These are phyloP conservation scores for Varecia variegata DNA, from an alignment of 2,797 vertebrate species.

Conservation along the genomic window DNA sequence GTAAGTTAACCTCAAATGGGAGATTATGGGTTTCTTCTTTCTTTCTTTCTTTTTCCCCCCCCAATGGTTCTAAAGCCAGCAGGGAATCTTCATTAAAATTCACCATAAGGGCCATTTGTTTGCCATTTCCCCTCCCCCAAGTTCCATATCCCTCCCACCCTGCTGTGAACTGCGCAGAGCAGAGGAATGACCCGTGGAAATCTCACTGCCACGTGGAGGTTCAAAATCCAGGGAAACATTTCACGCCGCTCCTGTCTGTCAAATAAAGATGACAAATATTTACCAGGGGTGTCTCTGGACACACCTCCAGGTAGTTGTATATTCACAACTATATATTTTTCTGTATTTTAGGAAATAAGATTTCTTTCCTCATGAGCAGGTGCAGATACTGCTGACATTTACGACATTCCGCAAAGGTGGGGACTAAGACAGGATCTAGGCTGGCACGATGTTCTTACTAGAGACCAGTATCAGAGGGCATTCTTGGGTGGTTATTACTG, in stretches of 20 bases:
- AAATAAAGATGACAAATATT: conserved; percentile 62
- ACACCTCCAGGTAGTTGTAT: conserved; percentile 53
- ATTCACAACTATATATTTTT: conserved; percentile 57
- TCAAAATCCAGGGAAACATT: conserved; percentile 44
- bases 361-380: conserved; percentile 27
- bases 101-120: conserved; percentile 80
- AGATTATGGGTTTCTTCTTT: conserved; percentile 46
- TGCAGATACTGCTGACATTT: conserved; percentile 60
- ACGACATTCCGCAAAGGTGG: conserved; percentile 40
- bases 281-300: not conserved
- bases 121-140: conserved; percentile 66
- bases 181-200: conserved; percentile 70
- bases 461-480: not conserved
- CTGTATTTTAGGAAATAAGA: conserved; percentile 60
- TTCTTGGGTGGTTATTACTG: conserved; percentile 60
- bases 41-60: conserved; percentile 53
- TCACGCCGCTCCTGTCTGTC: not conserved
- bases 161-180: conserved; percentile 62
- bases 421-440: not conserved
- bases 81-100: conserved; percentile 84
- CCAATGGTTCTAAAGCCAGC: conserved; percentile 74
- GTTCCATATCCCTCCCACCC: not conserved
- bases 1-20: conserved; percentile 66
- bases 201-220: conserved; percentile 24
- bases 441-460: not conserved